These are phyloP conservation scores for Cyprinella venusta DNA, from an alignment of 2,797 vertebrate species.

Conservation along the genomic window DNA sequence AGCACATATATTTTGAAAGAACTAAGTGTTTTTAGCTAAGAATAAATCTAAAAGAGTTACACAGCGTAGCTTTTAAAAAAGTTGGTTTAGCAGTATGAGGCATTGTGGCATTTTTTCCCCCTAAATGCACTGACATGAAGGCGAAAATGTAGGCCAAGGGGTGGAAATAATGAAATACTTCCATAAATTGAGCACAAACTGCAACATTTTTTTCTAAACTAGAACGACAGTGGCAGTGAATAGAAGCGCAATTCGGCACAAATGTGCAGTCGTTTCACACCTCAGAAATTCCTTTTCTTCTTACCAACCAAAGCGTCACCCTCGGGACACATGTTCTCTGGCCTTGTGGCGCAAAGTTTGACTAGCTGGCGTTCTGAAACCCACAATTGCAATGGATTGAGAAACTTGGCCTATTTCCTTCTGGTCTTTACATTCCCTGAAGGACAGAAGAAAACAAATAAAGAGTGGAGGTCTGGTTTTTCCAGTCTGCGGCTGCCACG, in stretches of 20 bases:
- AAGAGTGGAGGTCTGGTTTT: conserved; percentile 60
- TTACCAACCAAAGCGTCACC: conserved; percentile 2
- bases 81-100: conserved; percentile 45
- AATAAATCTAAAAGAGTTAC: too few species aligned
- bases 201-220: conserved; percentile 45
- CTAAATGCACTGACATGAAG: conserved; percentile 48
- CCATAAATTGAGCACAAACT: conserved; percentile 71
- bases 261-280: conserved; percentile 21
- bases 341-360: conserved; percentile 54
- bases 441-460: conserved; percentile 58
- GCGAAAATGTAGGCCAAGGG: conserved; percentile 71
- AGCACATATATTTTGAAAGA: too few species aligned
- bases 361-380: conserved; percentile 14
- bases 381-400: conserved; percentile 23
- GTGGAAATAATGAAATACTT: conserved; percentile 62
- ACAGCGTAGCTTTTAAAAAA: not conserved
- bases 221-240: conserved; percentile 1
- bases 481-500: conserved; percentile 50
- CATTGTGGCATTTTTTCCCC: conserved; percentile 19
- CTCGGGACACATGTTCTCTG: conserved; percentile 48
- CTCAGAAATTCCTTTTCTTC: conserved; percentile 34
- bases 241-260: not conserved
- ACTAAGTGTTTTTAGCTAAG: too few species aligned
- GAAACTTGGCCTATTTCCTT: conserved; percentile 47
- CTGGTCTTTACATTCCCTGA: conserved; percentile 49